A percentile compares a stretch with the other conserved stretches of the same genome.
These are phyloP conservation scores for Ornithoptera alexandrae DNA, from an alignment of 2,888 invertebrate genomes.

Conservation along the genomic window DNA sequence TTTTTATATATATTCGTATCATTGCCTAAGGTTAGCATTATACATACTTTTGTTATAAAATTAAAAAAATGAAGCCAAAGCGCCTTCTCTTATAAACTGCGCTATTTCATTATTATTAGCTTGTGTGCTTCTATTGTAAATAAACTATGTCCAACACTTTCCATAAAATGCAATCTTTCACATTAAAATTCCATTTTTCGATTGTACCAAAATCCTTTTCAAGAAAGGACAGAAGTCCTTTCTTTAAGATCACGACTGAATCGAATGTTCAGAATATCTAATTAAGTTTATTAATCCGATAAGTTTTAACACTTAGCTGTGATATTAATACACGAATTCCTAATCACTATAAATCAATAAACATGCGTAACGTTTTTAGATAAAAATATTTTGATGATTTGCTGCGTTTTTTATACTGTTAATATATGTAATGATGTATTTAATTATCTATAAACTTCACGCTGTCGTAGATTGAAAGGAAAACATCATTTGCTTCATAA, in stretches of 20 bases:
- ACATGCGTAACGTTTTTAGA: background rate
- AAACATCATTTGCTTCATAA: no score
- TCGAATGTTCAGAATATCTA: background rate
- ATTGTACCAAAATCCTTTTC: background rate
- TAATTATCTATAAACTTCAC: background rate
- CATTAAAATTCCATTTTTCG: background rate
- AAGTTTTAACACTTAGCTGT: background rate
- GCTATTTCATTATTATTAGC: no score
- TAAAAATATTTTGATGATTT: background rate
- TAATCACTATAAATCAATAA: background rate
- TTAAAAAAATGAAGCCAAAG: no score
- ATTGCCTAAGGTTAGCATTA: no score
- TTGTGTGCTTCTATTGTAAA: no score
- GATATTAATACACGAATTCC: no score
- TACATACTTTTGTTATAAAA: no score
- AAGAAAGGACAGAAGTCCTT: background rate
- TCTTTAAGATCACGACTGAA: background rate
- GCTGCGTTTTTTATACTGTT: background rate
- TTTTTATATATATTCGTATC: no score
- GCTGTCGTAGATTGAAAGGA: no score
- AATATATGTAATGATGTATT: background rate
- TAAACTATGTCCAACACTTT: no score
- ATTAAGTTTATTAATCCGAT: background rate
- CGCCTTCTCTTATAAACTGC: no score
- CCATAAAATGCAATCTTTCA: background rate